Conservation (phyloP, 2,797 vertebrate species). For the Champsocephalus gunnari region DNA sequence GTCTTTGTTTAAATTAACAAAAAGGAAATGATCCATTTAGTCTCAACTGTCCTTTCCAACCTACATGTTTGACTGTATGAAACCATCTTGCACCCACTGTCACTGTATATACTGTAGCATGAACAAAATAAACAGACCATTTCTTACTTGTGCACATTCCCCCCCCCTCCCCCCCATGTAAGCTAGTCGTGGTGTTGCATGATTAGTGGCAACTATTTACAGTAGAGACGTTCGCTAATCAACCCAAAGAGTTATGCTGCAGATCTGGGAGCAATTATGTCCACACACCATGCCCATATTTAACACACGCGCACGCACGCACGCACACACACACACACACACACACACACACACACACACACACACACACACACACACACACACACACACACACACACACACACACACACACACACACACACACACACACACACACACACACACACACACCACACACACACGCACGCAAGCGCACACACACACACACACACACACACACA, state of each 20-base stretch:
- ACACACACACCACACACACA: constrained; percentile 63
- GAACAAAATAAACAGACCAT: constrained; percentile 20
- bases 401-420: constrained; percentile 46
- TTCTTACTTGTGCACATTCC: constrained; percentile 54
- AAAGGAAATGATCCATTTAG: constrained; percentile 53
- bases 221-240: constrained; percentile 87
- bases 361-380: constrained; percentile 42
- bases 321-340: constrained; percentile 56
- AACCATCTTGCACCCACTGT: constrained; percentile 20
- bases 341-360: constrained; percentile 32
- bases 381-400: too few species aligned
- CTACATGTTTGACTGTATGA: not conserved
- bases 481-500: constrained; percentile 39
- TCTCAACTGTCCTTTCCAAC: constrained; percentile 47
- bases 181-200: constrained; percentile 72
- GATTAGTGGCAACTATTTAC: constrained; percentile 87
- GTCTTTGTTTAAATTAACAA: too few species aligned
- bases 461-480: constrained; percentile 26
- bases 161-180: constrained; percentile 49
- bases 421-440: constrained; percentile 28
- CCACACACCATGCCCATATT: constrained; percentile 73
- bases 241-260: constrained; percentile 81
- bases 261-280: constrained; percentile 88
- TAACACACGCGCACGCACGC: constrained; percentile 58
- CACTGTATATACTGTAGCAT: not conserved